Conservation (phyloP, 2,797 vertebrate genomes). For the Enteromius radiatus region DNA sequence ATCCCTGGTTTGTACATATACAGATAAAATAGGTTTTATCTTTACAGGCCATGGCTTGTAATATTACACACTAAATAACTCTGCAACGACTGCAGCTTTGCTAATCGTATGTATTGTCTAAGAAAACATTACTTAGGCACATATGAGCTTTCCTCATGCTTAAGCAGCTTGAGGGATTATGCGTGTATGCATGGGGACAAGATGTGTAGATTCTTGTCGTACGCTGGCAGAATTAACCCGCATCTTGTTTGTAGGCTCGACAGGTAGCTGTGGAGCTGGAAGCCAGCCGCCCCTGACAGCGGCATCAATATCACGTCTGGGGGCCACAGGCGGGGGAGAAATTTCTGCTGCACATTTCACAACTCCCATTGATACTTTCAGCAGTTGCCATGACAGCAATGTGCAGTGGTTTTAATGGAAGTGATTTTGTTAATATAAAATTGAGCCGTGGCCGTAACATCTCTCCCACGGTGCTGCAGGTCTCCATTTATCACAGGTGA, state of each 20-base stretch:
- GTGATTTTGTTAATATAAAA: conserved; percentile 67
- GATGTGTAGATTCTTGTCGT: conserved; percentile 44
- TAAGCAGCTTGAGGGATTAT: conserved; percentile 57
- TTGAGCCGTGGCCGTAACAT: conserved; percentile 52
- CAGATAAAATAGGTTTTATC: neutral
- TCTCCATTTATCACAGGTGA: conserved; percentile 57
- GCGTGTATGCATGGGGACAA: conserved; percentile 53
- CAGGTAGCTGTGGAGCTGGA: conserved; percentile 57
- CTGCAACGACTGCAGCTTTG: conserved; percentile 1
- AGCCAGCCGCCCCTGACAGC: conserved; percentile 61
- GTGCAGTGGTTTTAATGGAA: conserved; percentile 62
- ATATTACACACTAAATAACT: neutral
- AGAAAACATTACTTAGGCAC: conserved; percentile 34
- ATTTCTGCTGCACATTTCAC: conserved; percentile 61
- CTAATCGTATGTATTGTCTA: conserved; percentile 36
- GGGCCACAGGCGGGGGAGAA: conserved; percentile 52
- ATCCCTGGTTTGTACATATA: neutral
- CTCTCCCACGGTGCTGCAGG: conserved; percentile 52
- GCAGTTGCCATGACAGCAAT: conserved; percentile 66
- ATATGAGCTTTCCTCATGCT: conserved; percentile 31
- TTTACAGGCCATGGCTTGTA: conserved; percentile 7
- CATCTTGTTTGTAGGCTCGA: conserved; percentile 61
- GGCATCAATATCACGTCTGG: conserved; percentile 63
- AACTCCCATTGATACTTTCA: conserved; percentile 61
- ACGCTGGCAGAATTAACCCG: conserved; percentile 38